Evolutionary conservation across 2,888 invertebrate genomes (phyloP).

Genomic region (Meliscaeva auricollis): DNA sequence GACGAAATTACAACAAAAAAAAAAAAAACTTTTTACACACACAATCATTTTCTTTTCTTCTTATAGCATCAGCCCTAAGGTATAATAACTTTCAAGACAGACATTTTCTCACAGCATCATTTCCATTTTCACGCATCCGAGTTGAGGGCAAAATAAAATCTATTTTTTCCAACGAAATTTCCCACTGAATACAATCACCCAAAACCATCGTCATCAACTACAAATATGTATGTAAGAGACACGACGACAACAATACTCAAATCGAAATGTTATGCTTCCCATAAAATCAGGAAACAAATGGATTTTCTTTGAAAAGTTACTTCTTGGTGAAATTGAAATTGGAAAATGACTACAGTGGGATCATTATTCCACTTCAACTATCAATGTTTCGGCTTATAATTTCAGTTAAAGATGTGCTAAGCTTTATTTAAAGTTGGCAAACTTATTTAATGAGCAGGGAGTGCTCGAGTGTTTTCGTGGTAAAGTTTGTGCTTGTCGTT

Average conservation of each 20-base stretch:
- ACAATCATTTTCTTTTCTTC: conserved; percentile 42
- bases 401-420: conserved; percentile 48
- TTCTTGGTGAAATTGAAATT: conserved; percentile 22
- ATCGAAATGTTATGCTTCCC: conserved; percentile 54
- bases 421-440: conserved; percentile 56
- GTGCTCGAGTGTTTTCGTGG: conserved; percentile 1
- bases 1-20: no score
- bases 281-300: conserved; percentile 70
- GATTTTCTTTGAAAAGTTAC: conserved; percentile 18
- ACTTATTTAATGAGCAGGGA: conserved; percentile 46
- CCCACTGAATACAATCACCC: neutral
- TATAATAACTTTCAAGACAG: conserved; percentile 14
- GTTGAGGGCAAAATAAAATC: neutral
- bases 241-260: conserved; percentile 12
- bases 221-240: no score
- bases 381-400: neutral
- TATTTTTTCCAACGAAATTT: neutral
- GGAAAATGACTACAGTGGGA: conserved; percentile 20
- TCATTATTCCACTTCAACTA: conserved; percentile 32
- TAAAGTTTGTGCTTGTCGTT: neutral
- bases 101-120: neutral
- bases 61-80: neutral
- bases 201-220: no score
- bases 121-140: neutral
- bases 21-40: no score